Percentiles rank a stretch among this genome's conserved stretches.
phyloP scores from a whole-genome alignment of 2,797 vertebrate species.

The Chrysocyon brachyurus region DNA sequence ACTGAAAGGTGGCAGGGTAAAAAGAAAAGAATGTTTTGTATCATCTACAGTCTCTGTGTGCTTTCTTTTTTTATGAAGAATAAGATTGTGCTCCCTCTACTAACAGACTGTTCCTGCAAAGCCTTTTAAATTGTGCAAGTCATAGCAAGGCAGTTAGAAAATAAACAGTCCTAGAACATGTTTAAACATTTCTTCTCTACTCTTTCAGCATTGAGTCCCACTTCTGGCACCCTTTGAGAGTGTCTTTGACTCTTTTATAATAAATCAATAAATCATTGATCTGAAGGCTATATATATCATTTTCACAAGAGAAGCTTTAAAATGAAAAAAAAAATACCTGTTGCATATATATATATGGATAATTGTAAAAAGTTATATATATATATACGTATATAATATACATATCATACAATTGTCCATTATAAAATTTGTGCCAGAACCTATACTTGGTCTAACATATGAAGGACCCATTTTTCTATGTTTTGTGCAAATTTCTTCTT shows the following conservation, averaged over 20 bases:
- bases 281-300: neutral
- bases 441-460: neutral
- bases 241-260: neutral
- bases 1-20: neutral
- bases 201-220: neutral
- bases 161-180: neutral
- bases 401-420: neutral
- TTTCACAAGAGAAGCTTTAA: constrained; percentile 2
- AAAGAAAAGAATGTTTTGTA: neutral
- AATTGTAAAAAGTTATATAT: too few relatives aligned
- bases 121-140: constrained; percentile 58
- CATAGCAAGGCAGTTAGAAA: constrained; percentile 47
- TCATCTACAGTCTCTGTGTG: neutral
- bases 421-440: constrained; percentile 17
- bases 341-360: neutral
- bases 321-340: neutral
- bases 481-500: neutral
- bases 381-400: neutral
- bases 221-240: neutral
- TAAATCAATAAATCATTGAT: neutral
- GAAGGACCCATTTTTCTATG: neutral
- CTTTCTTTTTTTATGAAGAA: constrained; percentile 41
- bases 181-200: constrained; percentile 41
- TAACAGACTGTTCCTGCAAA: constrained; percentile 60
- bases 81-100: constrained; percentile 40